A percentile compares a stretch with the other conserved stretches of the same genome.
phyloP scores from a whole-genome alignment of 2,113 vertebrate species.

The Lamprologus sp. region DNA sequence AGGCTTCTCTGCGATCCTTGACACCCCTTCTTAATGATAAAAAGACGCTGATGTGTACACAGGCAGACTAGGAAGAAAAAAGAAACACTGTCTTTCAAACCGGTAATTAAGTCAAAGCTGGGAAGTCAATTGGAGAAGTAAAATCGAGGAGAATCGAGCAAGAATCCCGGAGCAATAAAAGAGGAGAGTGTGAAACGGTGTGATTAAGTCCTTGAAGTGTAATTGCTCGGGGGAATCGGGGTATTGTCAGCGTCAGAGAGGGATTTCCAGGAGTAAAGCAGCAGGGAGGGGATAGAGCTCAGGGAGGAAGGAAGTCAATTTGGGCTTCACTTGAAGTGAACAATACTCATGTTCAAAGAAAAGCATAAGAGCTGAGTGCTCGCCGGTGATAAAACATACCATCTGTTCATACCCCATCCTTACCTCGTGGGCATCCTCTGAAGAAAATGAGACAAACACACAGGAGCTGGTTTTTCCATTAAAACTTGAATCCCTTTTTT shows the following conservation, averaged over 20 bases:
- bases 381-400: conserved; percentile 4
- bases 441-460: conserved; percentile 21
- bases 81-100: background rate
- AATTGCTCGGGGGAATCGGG: conserved; percentile 4
- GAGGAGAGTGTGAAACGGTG: background rate
- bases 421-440: conserved; percentile 28
- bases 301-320: conserved; percentile 3
- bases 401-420: conserved; percentile 17
- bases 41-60: background rate
- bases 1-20: background rate
- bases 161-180: background rate
- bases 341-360: conserved; percentile 20
- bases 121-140: background rate
- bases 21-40: background rate
- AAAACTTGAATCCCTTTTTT: background rate
- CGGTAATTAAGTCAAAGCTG: conserved; percentile 11
- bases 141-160: background rate
- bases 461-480: background rate
- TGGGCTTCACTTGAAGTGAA: background rate
- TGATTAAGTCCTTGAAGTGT: conserved; percentile 24
- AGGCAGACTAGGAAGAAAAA: background rate
- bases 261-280: background rate
- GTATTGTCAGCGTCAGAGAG: background rate
- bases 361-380: background rate
- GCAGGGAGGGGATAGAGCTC: background rate